Percentiles rank a stretch among this genome's conserved stretches.
Conservation (phyloP, 2,113 vertebrate genomes). For the Dipodomys spectabilis region DNA sequence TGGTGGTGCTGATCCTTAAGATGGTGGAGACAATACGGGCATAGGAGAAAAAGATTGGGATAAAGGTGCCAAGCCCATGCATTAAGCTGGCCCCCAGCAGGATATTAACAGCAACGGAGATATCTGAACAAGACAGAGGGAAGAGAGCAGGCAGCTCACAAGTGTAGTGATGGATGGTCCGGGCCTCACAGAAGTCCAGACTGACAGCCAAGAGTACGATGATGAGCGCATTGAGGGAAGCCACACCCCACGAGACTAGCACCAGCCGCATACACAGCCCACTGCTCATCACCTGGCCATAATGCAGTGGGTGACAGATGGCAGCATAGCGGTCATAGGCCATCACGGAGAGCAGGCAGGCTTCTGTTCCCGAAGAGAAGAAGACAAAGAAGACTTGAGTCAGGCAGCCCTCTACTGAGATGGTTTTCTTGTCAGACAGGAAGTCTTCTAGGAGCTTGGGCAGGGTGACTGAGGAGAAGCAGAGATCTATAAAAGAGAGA, state of each 20-base stretch:
- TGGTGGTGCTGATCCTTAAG: constrained; percentile 11
- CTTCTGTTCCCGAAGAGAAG: constrained; percentile 21
- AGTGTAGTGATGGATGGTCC: constrained; percentile 45
- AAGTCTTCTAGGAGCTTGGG: constrained; percentile 69
- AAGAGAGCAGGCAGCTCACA: constrained; percentile 50
- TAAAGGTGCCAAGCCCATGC: background rate
- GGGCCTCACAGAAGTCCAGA: constrained; percentile 27
- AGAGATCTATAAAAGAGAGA: constrained; percentile 63
- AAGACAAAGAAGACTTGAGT: constrained; percentile 55
- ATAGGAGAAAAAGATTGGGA: constrained; percentile 41
- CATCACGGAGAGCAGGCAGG: constrained; percentile 32
- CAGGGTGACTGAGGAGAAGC: constrained; percentile 60
- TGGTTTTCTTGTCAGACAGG: constrained; percentile 38
- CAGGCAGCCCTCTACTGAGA: constrained; percentile 26
- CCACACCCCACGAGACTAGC: background rate
- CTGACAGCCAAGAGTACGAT: background rate
- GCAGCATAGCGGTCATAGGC: constrained; percentile 56
- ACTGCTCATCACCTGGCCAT: constrained; percentile 34
- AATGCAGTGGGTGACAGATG: constrained; percentile 49
- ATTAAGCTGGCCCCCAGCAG: constrained; percentile 20
- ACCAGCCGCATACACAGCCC: background rate
- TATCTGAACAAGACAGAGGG: constrained; percentile 45
- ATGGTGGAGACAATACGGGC: background rate
- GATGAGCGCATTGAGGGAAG: constrained; percentile 21
- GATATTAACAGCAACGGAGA: background rate